phyloP scores from a whole-genome alignment of 2,888 invertebrate genomes.

The Athalia cordata region DNA sequence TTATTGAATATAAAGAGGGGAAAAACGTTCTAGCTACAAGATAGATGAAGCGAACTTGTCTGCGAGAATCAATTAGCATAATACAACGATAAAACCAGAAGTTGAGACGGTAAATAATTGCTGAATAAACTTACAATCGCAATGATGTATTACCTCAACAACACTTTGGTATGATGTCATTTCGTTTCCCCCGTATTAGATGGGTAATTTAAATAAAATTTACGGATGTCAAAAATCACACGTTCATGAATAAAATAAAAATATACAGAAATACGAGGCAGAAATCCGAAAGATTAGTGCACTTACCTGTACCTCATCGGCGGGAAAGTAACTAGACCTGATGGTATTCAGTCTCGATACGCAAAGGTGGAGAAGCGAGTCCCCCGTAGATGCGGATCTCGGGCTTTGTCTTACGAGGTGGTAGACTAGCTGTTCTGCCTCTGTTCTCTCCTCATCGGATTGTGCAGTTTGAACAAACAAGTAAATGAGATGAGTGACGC shows the following conservation, averaged over 20 bases:
- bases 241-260: neutral
- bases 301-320: conserved; percentile 79
- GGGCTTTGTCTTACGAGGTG: conserved; percentile 80
- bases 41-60: neutral
- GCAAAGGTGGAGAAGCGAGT: conserved; percentile 90
- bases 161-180: neutral
- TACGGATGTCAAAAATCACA: neutral
- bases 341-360: conserved; percentile 87
- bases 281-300: neutral
- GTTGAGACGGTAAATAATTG: neutral
- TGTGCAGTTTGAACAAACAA: conserved; percentile 80
- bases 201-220: neutral
- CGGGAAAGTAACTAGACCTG: conserved; percentile 83
- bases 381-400: conserved; percentile 82
- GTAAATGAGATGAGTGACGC: conserved; percentile 86
- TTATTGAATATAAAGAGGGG: neutral
- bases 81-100: neutral
- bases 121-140: too few relatives aligned
- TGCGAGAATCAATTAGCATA: conserved; percentile 2
- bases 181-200: neutral
- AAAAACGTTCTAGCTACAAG: neutral
- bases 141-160: neutral
- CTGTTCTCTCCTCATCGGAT: conserved; percentile 73
- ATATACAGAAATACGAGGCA: neutral
- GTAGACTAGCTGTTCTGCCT: conserved; percentile 74